These are phyloP conservation scores for Amphiprion percula DNA, from an alignment of 2,113 vertebrate species.

Conservation along the genomic window DNA sequence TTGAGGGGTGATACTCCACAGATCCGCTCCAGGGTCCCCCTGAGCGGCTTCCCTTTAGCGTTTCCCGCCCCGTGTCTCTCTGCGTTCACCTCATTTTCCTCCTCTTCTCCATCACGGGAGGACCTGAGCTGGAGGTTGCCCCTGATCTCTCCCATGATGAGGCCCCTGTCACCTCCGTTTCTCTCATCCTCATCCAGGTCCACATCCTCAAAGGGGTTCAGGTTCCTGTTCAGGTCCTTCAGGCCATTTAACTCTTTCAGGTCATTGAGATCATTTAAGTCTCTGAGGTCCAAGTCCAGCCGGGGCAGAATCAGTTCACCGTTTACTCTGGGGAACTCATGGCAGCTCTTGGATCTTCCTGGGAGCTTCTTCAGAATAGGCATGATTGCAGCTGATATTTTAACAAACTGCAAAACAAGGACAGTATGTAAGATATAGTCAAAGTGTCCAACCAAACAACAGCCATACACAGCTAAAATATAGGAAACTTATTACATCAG, in stretches of 20 bases:
- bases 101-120: constrained; percentile 80
- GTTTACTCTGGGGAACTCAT: constrained; percentile 74
- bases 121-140: constrained; percentile 74
- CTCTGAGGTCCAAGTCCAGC: constrained; percentile 76
- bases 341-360: constrained; percentile 81
- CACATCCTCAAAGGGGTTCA: constrained; percentile 89
- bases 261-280: constrained; percentile 75
- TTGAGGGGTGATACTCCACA: constrained; percentile 89
- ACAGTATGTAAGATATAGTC: neutral
- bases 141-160: constrained; percentile 74
- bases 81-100: constrained; percentile 84
- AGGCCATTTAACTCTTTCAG: constrained; percentile 71
- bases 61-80: constrained; percentile 78
- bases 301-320: constrained; percentile 84
- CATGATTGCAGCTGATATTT: constrained; percentile 79
- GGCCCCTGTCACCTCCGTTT: constrained; percentile 72
- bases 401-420: constrained; percentile 63
- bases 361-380: constrained; percentile 89
- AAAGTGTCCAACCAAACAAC: neutral
- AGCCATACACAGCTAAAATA: neutral
- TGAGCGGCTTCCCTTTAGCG: constrained; percentile 79
- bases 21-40: constrained; percentile 89
- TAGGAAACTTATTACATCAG: no score
- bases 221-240: constrained; percentile 78
- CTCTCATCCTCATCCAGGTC: constrained; percentile 76